Percentiles rank a stretch among this genome's conserved stretches.
These are phyloP conservation scores for Sapajus apella DNA, from an alignment of 2,113 vertebrate genomes.

Conservation along the genomic window DNA sequence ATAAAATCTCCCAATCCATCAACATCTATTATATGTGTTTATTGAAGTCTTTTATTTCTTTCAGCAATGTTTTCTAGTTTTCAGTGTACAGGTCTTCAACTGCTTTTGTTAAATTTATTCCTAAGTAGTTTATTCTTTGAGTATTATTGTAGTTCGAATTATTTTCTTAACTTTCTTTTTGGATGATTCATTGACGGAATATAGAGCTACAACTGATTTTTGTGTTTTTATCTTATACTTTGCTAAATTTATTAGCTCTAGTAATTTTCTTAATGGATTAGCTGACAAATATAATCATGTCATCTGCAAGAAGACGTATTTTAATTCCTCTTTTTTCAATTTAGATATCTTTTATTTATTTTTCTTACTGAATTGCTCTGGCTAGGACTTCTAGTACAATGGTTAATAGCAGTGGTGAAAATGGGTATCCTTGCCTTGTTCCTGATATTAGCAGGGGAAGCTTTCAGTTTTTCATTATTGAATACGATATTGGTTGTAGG, in stretches of 20 bases:
- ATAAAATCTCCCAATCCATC: neutral
- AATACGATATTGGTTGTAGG: neutral
- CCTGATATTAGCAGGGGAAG: neutral
- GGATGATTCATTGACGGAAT: neutral
- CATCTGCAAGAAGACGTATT: neutral
- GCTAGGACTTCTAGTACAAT: neutral
- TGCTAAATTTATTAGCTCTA: slow-evolving; percentile 18
- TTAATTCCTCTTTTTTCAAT: slow-evolving; percentile 39
- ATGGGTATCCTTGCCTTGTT: neutral
- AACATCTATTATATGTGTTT: slow-evolving; percentile 34
- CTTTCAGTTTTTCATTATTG: neutral
- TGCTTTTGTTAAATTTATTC: neutral
- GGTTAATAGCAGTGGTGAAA: neutral
- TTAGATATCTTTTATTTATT: neutral
- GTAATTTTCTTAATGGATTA: neutral
- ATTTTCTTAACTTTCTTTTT: slow-evolving; percentile 41
- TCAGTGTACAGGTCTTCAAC: neutral
- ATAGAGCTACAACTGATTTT: slow-evolving; percentile 8
- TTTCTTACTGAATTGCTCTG: neutral
- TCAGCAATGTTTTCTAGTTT: slow-evolving; percentile 2
- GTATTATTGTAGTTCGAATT: neutral
- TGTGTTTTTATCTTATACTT: neutral
- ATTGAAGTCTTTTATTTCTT: neutral
- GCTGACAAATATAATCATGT: neutral
- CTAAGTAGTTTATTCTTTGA: slow-evolving; percentile 39